Conservation (phyloP, 2,113 vertebrate genomes). For the Nettapus auritus region DNA sequence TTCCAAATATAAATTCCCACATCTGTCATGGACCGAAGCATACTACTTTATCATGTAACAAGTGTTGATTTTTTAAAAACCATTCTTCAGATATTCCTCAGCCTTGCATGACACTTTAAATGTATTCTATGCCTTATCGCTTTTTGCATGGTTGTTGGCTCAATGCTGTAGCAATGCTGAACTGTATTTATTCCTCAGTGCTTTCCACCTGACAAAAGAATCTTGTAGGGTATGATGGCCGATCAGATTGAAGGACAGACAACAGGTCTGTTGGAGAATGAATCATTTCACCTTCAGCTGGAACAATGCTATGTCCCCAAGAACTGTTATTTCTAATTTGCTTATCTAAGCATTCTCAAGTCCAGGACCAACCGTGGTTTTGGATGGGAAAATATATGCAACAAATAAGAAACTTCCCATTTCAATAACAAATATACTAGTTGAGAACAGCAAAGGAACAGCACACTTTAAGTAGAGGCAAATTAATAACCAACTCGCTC, state of each 20-base stretch:
- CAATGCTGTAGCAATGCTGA: not conserved
- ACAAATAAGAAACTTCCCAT: not conserved
- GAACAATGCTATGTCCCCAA: slow-evolving; percentile 11
- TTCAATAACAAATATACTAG: not conserved
- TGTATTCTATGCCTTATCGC: not conserved
- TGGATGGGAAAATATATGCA: not conserved
- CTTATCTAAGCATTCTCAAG: slow-evolving; percentile 41
- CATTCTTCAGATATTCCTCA: slow-evolving; percentile 28
- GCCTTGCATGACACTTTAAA: not conserved
- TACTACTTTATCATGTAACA: slow-evolving; percentile 62
- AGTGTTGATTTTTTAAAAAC: not conserved
- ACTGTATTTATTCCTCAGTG: slow-evolving; percentile 27
- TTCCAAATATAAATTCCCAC: not conserved
- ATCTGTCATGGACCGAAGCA: slow-evolving; percentile 16
- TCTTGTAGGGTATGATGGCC: not conserved
- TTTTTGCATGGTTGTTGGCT: not conserved
- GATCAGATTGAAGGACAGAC: slow-evolving; percentile 33
- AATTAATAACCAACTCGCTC: not conserved
- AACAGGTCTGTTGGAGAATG: slow-evolving; percentile 44
- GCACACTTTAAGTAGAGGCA: not conserved
- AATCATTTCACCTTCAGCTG: slow-evolving; percentile 31
- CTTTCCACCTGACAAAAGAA: slow-evolving; percentile 55
- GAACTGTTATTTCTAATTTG: not conserved
- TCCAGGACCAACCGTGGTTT: not conserved
- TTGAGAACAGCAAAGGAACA: not conserved